These are phyloP conservation scores for Torymus tubicola DNA, from an alignment of 2,888 invertebrate genomes.

Conservation along the genomic window DNA sequence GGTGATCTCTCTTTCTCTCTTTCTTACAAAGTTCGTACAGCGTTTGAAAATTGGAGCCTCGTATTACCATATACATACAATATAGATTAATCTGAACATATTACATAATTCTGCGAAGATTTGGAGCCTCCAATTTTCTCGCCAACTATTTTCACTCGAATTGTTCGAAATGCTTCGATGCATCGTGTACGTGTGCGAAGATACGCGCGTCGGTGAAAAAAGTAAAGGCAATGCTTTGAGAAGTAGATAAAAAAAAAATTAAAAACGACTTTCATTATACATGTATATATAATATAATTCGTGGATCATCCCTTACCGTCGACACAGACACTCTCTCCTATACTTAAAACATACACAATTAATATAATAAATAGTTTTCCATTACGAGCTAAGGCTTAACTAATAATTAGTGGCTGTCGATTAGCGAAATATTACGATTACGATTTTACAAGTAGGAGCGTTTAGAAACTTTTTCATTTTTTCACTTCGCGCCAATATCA, in stretches of 20 bases:
- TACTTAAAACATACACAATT: slow-evolving; percentile 62
- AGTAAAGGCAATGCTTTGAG: slow-evolving; percentile 12
- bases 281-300: no score
- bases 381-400: slow-evolving; percentile 57
- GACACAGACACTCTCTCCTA: slow-evolving; percentile 63
- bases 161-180: slow-evolving; percentile 38
- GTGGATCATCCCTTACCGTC: slow-evolving; percentile 61
- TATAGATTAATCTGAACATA: slow-evolving; percentile 17
- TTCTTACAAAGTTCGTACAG: slow-evolving; percentile 30
- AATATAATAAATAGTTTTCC: slow-evolving; percentile 66
- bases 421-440: slow-evolving; percentile 62
- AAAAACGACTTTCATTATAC: no score
- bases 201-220: background rate
- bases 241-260: slow-evolving; percentile 44
- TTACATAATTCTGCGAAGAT: slow-evolving; percentile 17
- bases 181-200: background rate
- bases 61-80: background rate
- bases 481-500: slow-evolving; percentile 59
- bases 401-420: slow-evolving; percentile 65
- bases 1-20: slow-evolving; percentile 50
- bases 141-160: slow-evolving; percentile 30
- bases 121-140: slow-evolving; percentile 31
- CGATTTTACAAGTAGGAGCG: slow-evolving; percentile 59
- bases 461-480: slow-evolving; percentile 55
- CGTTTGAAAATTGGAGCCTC: slow-evolving; percentile 45